A percentile compares a stretch with the other conserved stretches of the same genome.
Evolutionary conservation across 1,140 invertebrate genomes (phyloP).

Genomic region (Trialeurodes vaporariorum): DNA sequence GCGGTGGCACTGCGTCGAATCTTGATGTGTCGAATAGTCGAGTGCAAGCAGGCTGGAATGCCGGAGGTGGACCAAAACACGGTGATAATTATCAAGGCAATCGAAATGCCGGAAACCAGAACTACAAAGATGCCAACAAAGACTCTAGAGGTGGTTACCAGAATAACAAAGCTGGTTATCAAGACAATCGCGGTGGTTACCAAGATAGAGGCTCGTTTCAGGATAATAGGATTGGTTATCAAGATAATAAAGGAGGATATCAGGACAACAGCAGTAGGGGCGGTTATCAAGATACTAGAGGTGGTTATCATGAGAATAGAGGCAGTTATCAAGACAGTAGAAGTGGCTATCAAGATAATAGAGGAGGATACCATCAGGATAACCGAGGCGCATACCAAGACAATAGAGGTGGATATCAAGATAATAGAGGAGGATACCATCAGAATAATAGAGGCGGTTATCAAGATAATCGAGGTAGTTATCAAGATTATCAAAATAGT

Average conservation of each 20-base stretch:
- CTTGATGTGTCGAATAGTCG: constrained; percentile 7
- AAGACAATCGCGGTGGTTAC: too few relatives aligned
- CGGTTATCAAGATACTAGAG: background rate
- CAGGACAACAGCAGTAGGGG: background rate
- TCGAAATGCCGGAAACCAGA: background rate
- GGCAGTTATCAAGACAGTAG: background rate
- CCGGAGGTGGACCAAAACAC: constrained; percentile 11
- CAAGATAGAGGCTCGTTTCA: background rate
- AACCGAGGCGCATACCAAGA: background rate
- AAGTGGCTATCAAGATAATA: background rate
- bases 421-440: background rate
- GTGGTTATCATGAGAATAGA: background rate
- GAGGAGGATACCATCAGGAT: background rate
- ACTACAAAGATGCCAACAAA: background rate
- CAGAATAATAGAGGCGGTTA: background rate
- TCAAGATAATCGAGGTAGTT: background rate
- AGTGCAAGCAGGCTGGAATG: constrained; percentile 24
- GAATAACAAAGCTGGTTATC: background rate
- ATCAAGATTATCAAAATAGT: background rate
- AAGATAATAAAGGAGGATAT: background rate
- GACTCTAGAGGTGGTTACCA: background rate
- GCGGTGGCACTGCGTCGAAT: constrained; percentile 14
- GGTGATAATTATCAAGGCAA: background rate
- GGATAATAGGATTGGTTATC: background rate
- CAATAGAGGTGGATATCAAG: background rate